Evolutionary conservation across 1,140 invertebrate genomes (phyloP).

Genomic region (Drosophila burlai): DNA sequence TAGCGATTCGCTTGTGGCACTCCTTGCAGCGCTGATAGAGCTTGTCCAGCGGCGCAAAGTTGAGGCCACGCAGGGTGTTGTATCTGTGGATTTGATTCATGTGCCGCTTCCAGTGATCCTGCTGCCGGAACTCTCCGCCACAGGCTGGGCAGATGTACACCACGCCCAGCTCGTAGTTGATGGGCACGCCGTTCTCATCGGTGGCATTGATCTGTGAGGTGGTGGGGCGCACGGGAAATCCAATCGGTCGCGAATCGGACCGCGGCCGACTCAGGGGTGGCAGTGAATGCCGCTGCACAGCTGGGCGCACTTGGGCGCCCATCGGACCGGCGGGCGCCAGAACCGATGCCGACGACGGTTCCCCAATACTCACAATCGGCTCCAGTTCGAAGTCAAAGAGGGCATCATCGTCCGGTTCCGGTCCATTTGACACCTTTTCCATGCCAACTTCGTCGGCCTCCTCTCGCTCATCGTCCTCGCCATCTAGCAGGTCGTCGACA

Average conservation of each 20-base stretch:
- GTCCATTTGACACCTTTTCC: slow-evolving; percentile 26
- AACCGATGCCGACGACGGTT: slow-evolving; percentile 2
- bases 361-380: slow-evolving; percentile 54
- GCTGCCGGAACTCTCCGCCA: slow-evolving; percentile 66
- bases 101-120: slow-evolving; percentile 78
- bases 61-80: slow-evolving; percentile 73
- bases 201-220: slow-evolving; percentile 74
- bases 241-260: not conserved
- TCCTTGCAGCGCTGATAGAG: slow-evolving; percentile 76
- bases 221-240: slow-evolving; percentile 45
- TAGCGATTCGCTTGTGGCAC: slow-evolving; percentile 78
- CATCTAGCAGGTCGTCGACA: slow-evolving; percentile 43
- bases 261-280: not conserved
- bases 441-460: slow-evolving; percentile 38
- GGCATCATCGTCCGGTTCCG: slow-evolving; percentile 74
- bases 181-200: slow-evolving; percentile 66
- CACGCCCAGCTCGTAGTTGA: slow-evolving; percentile 79
- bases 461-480: slow-evolving; percentile 18
- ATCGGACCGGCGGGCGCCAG: slow-evolving; percentile 29
- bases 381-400: slow-evolving; percentile 79
- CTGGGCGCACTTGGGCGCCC: slow-evolving; percentile 11
- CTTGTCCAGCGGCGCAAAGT: slow-evolving; percentile 77
- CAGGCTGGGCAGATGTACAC: slow-evolving; percentile 78
- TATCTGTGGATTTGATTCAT: slow-evolving; percentile 75
- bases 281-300: slow-evolving; percentile 43